A percentile compares a stretch with the other conserved stretches of the same genome.
Evolutionary conservation across 2,797 vertebrate species (phyloP).

Genomic region (Hydrophis major): DNA sequence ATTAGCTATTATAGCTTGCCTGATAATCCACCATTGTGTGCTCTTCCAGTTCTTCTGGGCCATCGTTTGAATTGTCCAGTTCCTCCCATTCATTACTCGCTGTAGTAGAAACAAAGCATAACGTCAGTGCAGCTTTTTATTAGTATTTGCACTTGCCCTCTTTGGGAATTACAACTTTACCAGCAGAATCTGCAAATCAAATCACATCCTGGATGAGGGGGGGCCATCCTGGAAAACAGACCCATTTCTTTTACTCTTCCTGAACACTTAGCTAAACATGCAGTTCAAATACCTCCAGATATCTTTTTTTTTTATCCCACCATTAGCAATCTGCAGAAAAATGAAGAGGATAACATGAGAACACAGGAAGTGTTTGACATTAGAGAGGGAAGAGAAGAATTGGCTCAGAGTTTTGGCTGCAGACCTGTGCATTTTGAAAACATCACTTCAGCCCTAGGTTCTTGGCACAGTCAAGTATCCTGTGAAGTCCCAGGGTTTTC

Average conservation of each 20-base stretch:
- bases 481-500: neutral
- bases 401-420: neutral
- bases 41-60: constrained; percentile 84
- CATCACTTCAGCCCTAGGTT: neutral
- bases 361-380: neutral
- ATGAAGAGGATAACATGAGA: neutral
- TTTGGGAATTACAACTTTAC: neutral
- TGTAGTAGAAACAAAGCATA: constrained; percentile 37
- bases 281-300: neutral
- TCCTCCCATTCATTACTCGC: constrained; percentile 78
- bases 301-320: neutral
- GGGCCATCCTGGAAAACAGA: neutral
- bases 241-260: neutral
- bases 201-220: neutral
- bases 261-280: neutral
- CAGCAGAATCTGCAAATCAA: neutral
- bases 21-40: constrained; percentile 83
- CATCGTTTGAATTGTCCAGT: constrained; percentile 71
- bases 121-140: neutral
- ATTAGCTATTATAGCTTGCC: constrained; percentile 63
- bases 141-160: neutral
- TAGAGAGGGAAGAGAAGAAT: neutral
- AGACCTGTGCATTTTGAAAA: neutral
- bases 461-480: neutral
- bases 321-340: neutral